Base-by-base conservation (phyloP, 2,113 vertebrate species). In the Maylandia zebra region DNA sequence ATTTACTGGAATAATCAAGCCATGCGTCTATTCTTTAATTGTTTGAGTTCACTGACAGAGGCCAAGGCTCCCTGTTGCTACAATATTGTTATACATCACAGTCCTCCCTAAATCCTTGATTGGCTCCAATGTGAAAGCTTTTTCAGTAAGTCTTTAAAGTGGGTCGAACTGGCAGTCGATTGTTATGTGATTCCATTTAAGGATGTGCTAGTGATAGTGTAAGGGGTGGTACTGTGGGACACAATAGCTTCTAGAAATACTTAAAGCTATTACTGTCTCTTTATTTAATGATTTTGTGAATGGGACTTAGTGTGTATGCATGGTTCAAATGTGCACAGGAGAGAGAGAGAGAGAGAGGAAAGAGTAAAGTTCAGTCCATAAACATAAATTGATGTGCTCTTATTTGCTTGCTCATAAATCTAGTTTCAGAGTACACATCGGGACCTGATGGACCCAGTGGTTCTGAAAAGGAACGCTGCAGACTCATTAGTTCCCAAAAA, bases 401-500 rank as follows among this genome's bases (percentile, higher is more conserved):
- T 53, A 88, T 80, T 82, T 76, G 34, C 36, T 53, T 55, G 57
- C 50, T 56, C 57, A 79, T 71, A 5, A 85, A 88, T 91, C 41
- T 19, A 52, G 27, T 86, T 83, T 90, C 24, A 85, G 76, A 88
- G 34, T 89, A 56, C 82, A 81, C 80, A 90, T 88, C 24, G 32
- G 57, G 30, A 82, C 87, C 3, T 27, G 36, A 32, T 82, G 87
- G 81, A 86, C 64, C 78, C 86, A 83, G 43, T n/a, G 19, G 17
- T 91, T 86, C 43, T 71, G n/a, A 90, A 36, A 84, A 89, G 24
- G 88, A 91, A 88, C 6, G 56, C 81, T 78, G 82, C 74, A 52
- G 87, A 92, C 88, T 93, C 91, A 90, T 94, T 94, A 94, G 78
- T 82, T 86, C 86, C 36, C 43, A 30, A 83, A 90, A 91, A 92